Percentiles rank a stretch among this genome's conserved stretches.
These are phyloP conservation scores for Amphiprion clarkii DNA, from an alignment of 2,797 vertebrate genomes.

Conservation along the genomic window DNA sequence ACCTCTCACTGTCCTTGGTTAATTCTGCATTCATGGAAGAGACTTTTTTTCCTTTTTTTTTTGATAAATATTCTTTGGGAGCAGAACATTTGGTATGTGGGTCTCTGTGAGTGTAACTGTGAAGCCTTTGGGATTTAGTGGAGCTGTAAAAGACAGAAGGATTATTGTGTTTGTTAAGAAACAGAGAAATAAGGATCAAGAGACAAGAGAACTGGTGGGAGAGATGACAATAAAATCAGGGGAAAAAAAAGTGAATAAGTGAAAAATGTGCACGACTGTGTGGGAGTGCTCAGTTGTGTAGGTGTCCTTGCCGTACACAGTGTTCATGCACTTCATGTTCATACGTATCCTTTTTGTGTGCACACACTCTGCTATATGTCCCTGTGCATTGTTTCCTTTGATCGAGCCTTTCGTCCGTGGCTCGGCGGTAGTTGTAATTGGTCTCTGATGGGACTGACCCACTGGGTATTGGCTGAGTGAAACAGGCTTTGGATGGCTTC, in stretches of 20 bases:
- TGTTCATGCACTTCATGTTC: slow-evolving; percentile 7
- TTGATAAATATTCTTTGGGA: slow-evolving; percentile 53
- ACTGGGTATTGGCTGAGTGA: slow-evolving; percentile 64
- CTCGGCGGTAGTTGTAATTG: slow-evolving; percentile 74
- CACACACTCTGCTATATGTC: not conserved
- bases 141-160: slow-evolving; percentile 56
- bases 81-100: slow-evolving; percentile 59
- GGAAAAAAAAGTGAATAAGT: not conserved
- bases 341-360: slow-evolving; percentile 9
- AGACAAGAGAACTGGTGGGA: slow-evolving; percentile 28
- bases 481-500: slow-evolving; percentile 69
- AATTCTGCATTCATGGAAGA: slow-evolving; percentile 42
- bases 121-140: slow-evolving; percentile 58
- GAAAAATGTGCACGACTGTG: not conserved
- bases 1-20: slow-evolving; percentile 65
- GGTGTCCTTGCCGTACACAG: not conserved
- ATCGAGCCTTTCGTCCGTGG: slow-evolving; percentile 60
- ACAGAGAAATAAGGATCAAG: slow-evolving; percentile 47
- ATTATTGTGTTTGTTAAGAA: slow-evolving; percentile 66
- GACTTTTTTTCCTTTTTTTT: slow-evolving; percentile 26
- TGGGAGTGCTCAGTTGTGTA: not conserved
- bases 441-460: slow-evolving; percentile 74
- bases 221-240: slow-evolving; percentile 23
- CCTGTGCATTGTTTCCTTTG: slow-evolving; percentile 58
- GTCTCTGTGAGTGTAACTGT: slow-evolving; percentile 51